Percentiles rank a stretch among this genome's conserved stretches.
Evolutionary conservation across 2,888 invertebrate genomes (phyloP).

Genomic region (Stegana nigrithorax): DNA sequence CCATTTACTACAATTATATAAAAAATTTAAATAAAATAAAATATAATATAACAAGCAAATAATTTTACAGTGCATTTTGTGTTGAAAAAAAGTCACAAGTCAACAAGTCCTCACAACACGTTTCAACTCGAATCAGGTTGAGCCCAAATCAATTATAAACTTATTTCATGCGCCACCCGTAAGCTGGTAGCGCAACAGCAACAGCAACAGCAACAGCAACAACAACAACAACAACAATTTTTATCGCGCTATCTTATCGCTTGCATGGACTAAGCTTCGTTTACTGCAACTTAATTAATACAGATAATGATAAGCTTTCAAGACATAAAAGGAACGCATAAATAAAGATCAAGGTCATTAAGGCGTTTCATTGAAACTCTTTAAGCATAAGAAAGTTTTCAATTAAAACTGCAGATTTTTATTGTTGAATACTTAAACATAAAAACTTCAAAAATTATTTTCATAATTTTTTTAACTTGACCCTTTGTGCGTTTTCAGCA

Average conservation of each 20-base stretch:
- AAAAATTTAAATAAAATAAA: too few relatives aligned
- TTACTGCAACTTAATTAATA: conserved; percentile 38
- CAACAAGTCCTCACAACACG: background rate
- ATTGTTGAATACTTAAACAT: background rate
- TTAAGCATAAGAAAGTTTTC: too few relatives aligned
- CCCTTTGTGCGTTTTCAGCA: background rate
- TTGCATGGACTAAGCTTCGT: conserved; percentile 28
- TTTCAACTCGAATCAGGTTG: conserved; percentile 10
- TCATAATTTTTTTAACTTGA: too few relatives aligned
- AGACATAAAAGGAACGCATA: background rate
- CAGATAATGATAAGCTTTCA: conserved; percentile 37
- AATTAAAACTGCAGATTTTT: too few relatives aligned
- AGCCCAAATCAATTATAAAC: conserved; percentile 17
- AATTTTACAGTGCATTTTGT: conserved; percentile 7
- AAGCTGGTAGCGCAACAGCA: conserved; percentile 17
- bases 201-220: too few relatives aligned
- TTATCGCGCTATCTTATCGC: conserved; percentile 43
- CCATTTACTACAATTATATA: too few relatives aligned
- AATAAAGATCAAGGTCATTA: background rate
- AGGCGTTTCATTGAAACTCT: too few relatives aligned
- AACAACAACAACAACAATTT: too few relatives aligned
- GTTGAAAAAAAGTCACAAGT: background rate
- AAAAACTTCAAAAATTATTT: too few relatives aligned
- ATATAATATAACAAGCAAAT: background rate
- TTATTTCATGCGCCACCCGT: conserved; percentile 33